These are phyloP conservation scores for Toxotes lorentzi DNA, from an alignment of 2,797 vertebrate genomes.

Conservation along the genomic window DNA sequence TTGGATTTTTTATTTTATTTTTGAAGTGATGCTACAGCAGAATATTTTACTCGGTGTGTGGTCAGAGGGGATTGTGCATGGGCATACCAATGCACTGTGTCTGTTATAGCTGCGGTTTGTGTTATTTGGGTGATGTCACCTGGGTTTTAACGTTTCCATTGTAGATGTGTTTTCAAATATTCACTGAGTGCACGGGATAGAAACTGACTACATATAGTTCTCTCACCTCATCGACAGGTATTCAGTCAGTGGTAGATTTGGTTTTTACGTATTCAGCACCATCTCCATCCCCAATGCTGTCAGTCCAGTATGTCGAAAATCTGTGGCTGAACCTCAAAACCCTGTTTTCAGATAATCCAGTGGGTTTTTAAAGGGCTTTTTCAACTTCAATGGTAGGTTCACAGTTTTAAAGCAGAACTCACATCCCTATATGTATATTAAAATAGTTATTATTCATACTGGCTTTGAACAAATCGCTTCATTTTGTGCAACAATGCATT, in stretches of 20 bases:
- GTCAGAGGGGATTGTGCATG: conserved; percentile 1
- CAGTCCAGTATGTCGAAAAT: no score
- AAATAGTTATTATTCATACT: background rate
- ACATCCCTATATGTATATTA: no score
- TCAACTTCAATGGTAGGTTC: no score
- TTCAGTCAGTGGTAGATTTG: background rate
- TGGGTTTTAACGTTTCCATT: conserved; percentile 3
- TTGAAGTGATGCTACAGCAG: conserved; percentile 4
- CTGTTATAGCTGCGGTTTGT: conserved; percentile 10
- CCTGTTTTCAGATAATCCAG: background rate
- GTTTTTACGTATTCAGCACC: background rate
- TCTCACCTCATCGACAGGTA: background rate
- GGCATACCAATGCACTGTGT: background rate
- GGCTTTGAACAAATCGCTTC: background rate
- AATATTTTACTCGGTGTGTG: conserved; percentile 3
- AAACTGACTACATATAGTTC: background rate
- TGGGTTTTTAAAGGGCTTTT: background rate
- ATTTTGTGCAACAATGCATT: background rate
- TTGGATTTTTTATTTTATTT: background rate
- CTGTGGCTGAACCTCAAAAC: no score
- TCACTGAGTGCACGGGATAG: background rate
- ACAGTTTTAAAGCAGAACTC: no score
- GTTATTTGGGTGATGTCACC: background rate
- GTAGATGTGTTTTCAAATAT: background rate
- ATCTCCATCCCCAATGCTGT: no score